Percentiles rank a stretch among this genome's conserved stretches.
Evolutionary conservation across 2,888 invertebrate species (phyloP).

Genomic region (Oconnorella tubifera): DNA sequence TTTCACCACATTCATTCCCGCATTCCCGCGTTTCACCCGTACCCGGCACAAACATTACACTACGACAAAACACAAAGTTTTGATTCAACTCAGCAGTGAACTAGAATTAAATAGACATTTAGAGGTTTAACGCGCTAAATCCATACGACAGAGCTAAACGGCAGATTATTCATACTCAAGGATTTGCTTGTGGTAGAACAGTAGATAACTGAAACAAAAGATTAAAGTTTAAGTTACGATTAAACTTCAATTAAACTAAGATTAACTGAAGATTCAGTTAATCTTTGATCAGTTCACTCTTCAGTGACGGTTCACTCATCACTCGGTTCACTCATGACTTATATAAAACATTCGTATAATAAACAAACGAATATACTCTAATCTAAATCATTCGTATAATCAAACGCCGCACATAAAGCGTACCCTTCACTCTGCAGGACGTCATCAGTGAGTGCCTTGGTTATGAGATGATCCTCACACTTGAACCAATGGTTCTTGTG

Average conservation of each 20-base stretch:
- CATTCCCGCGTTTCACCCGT: too few relatives aligned
- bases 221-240: not conserved
- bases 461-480: conserved; percentile 93
- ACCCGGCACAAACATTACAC: too few relatives aligned
- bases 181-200: conserved; percentile 94
- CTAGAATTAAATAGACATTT: too few relatives aligned
- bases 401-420: conserved; percentile 49
- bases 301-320: too few relatives aligned
- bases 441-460: conserved; percentile 78
- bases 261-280: too few relatives aligned
- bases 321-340: too few relatives aligned
- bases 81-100: too few relatives aligned
- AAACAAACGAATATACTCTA: too few relatives aligned
- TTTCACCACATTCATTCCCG: too few relatives aligned
- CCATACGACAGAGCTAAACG: not conserved
- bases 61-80: too few relatives aligned
- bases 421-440: conserved; percentile 94
- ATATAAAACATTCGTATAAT: too few relatives aligned
- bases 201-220: conserved; percentile 70
- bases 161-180: conserved; percentile 67
- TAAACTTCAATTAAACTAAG: too few relatives aligned
- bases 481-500: conserved; percentile 71
- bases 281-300: not conserved
- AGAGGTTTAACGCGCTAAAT: not conserved
- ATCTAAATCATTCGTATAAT: not conserved